phyloP scores from a whole-genome alignment of 2,113 vertebrate genomes.

The Myocastor coypus region DNA sequence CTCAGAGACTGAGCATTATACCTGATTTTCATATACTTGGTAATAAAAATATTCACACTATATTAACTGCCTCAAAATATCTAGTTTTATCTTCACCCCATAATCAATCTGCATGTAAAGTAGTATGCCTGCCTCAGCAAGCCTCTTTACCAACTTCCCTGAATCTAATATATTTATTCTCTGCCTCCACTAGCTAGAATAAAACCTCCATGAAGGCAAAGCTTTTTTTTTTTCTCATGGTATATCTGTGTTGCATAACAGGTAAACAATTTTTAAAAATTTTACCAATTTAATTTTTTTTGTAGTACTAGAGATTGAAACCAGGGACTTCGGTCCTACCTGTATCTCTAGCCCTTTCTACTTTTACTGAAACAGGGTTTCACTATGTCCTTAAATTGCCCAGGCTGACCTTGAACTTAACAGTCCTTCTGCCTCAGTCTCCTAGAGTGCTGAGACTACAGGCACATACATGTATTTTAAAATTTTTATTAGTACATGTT shows the following conservation, averaged over 20 bases:
- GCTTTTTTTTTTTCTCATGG: constrained; percentile 20
- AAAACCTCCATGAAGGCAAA: neutral
- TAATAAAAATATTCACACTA: constrained; percentile 27
- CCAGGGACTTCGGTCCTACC: neutral
- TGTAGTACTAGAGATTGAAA: neutral
- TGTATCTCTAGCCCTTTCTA: neutral
- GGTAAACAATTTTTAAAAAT: neutral
- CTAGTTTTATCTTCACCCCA: neutral
- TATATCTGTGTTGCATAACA: neutral
- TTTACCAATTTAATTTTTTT: neutral
- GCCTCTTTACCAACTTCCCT: neutral
- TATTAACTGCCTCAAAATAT: constrained; percentile 1
- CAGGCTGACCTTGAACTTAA: neutral
- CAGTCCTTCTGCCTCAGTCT: neutral
- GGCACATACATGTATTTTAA: neutral
- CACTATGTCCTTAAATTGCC: neutral
- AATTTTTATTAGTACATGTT: neutral
- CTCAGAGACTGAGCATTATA: constrained; percentile 8
- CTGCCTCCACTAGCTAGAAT: constrained; percentile 21
- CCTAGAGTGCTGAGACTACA: neutral
- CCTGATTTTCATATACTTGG: constrained; percentile 16
- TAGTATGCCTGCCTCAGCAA: neutral
- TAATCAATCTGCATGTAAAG: neutral
- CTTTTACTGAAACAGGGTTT: neutral
- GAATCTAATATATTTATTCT: neutral